phyloP scores from a whole-genome alignment of 2,888 invertebrate species.

The Tinea pellionella region DNA sequence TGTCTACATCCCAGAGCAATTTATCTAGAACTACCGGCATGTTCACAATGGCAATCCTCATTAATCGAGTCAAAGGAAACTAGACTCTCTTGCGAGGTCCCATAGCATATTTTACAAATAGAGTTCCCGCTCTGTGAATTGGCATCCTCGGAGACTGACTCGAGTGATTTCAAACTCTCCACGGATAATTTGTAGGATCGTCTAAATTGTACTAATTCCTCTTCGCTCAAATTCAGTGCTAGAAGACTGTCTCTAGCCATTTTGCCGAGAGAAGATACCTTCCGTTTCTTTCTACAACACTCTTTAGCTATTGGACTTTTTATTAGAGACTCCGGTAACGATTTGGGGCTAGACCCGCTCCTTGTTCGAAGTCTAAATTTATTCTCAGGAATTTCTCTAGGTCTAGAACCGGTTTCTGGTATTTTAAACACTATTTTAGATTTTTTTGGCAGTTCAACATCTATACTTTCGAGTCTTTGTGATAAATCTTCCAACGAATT shows the following conservation, averaged over 20 bases:
- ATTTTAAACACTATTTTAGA: conserved; percentile 49
- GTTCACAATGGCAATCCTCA: conserved; percentile 44
- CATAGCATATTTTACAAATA: conserved; percentile 42
- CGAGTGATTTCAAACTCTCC: conserved; percentile 51
- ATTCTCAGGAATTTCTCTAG: conserved; percentile 50
- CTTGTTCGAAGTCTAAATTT: conserved; percentile 40
- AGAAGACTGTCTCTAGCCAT: conserved; percentile 57
- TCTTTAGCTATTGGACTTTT: conserved; percentile 47
- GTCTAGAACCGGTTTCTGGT: conserved; percentile 41
- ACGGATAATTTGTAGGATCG: conserved; percentile 54
- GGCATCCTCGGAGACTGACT: conserved; percentile 59
- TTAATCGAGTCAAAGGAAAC: conserved; percentile 59
- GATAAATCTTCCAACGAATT: conserved; percentile 53
- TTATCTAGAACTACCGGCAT: too few relatives aligned
- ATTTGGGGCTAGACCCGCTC: conserved; percentile 58
- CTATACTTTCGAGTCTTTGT: conserved; percentile 23
- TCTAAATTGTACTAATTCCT: conserved; percentile 56
- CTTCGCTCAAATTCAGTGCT: conserved; percentile 59
- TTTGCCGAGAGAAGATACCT: conserved; percentile 54
- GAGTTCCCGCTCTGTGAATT: conserved; percentile 57
- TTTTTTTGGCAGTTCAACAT: conserved; percentile 36
- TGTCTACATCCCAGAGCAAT: too few relatives aligned
- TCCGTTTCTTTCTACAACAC: conserved; percentile 52
- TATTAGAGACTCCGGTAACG: conserved; percentile 53
- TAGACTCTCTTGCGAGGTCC: conserved; percentile 56